These are phyloP conservation scores for Pteronotus mesoamericanus DNA, from an alignment of 2,797 vertebrate genomes.

Conservation along the genomic window DNA sequence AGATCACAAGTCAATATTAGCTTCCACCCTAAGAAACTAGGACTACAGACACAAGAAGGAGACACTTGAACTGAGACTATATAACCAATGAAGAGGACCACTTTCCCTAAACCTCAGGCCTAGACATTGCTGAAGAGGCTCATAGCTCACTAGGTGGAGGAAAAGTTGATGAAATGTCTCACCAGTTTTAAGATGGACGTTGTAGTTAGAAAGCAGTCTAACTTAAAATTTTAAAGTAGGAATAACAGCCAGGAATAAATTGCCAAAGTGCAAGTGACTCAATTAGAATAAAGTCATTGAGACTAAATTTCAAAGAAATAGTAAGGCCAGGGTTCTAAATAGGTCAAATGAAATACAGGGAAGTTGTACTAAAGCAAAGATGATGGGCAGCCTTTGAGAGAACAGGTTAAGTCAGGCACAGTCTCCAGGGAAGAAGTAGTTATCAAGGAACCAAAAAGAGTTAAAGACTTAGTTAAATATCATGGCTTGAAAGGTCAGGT, in stretches of 20 bases:
- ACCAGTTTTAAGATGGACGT: not conserved
- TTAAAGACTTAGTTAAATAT: not conserved
- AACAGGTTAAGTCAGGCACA: not conserved
- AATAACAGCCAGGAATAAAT: not conserved
- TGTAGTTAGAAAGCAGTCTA: not conserved
- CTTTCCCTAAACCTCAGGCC: not conserved
- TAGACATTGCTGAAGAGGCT: not conserved
- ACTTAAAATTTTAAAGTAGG: not conserved
- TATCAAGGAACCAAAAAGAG: not conserved
- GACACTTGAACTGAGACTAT: not conserved
- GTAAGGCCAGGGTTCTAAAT: not conserved
- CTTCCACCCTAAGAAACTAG: not conserved
- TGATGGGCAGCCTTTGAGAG: not conserved
- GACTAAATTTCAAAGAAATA: not conserved
- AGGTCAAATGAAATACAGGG: not conserved
- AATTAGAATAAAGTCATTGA: not conserved
- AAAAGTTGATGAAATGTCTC: not conserved
- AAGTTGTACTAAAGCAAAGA: not conserved
- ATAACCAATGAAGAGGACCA: not conserved
- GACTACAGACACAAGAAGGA: not conserved
- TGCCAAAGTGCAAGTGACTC: not conserved
- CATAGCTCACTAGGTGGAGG: not conserved
- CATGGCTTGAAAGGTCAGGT: not conserved
- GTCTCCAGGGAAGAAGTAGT: not conserved
- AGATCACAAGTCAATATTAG: not conserved